Evolutionary conservation across 2,888 invertebrate genomes (phyloP).

Genomic region (Mesochorus sp.): DNA sequence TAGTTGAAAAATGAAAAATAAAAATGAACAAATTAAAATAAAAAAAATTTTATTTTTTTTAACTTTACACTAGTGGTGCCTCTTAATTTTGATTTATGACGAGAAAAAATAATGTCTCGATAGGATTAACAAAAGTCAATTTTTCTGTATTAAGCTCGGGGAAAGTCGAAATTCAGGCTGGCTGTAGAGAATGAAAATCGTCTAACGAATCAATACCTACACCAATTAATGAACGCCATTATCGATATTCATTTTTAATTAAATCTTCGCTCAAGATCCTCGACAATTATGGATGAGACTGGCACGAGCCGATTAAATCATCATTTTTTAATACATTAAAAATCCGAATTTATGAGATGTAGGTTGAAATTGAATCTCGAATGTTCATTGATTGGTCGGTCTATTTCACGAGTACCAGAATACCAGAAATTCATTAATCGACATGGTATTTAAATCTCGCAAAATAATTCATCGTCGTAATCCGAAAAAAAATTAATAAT

Average conservation of each 20-base stretch:
- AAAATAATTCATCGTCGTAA: not conserved
- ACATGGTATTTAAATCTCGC: not conserved
- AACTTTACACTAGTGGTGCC: no score
- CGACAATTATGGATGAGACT: not conserved
- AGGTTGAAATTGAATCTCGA: not conserved
- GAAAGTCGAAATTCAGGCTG: conserved; percentile 10
- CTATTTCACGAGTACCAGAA: not conserved
- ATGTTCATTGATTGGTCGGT: conserved; percentile 2
- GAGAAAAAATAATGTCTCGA: conserved; percentile 19
- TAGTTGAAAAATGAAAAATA: no score
- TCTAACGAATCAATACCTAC: not conserved
- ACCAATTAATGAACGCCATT: no score
- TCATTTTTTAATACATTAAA: not conserved
- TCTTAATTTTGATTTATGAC: conserved; percentile 43
- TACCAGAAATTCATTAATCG: not conserved
- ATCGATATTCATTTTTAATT: no score
- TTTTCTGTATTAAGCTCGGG: conserved; percentile 41
- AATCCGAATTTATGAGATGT: not conserved
- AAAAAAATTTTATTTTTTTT: no score
- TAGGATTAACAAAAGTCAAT: conserved; percentile 56
- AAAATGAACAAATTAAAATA: no score
- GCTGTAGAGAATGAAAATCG: not conserved
- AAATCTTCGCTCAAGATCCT: no score
- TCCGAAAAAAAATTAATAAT: not conserved
- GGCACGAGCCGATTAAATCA: not conserved